Percentiles rank a stretch among this genome's conserved stretches.
These are phyloP conservation scores for Strix aluco DNA, from an alignment of 2,113 vertebrate species.

Conservation along the genomic window DNA sequence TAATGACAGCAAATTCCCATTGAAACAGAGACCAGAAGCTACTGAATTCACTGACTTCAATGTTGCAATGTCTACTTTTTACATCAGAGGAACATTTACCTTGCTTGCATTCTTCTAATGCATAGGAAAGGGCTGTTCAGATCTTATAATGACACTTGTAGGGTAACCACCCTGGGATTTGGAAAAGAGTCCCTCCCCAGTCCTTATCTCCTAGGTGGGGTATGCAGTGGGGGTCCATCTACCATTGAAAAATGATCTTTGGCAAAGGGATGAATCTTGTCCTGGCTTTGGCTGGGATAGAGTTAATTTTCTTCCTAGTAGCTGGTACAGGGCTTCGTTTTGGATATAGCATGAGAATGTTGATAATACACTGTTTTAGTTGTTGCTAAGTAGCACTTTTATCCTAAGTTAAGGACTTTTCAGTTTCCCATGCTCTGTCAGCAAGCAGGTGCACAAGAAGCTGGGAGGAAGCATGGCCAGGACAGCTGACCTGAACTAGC, in stretches of 20 bases:
- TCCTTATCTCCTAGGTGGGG: neutral
- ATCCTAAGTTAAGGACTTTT: too few relatives aligned
- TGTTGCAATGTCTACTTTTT: neutral
- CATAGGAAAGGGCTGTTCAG: neutral
- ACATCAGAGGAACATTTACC: neutral
- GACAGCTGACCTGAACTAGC: too few relatives aligned
- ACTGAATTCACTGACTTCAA: neutral
- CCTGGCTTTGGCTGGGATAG: too few relatives aligned
- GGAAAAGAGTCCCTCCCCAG: neutral
- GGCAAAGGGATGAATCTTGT: neutral
- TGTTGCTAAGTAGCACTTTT: too few relatives aligned
- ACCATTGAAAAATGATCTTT: neutral
- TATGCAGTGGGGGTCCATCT: neutral
- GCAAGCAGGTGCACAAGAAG: too few relatives aligned
- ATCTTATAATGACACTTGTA: neutral
- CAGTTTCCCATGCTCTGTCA: too few relatives aligned
- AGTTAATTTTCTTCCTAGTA: too few relatives aligned
- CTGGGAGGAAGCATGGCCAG: too few relatives aligned
- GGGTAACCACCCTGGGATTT: neutral
- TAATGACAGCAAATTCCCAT: neutral
- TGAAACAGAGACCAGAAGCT: neutral
- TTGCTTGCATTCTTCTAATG: neutral
- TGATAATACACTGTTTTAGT: too few relatives aligned
- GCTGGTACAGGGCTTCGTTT: too few relatives aligned
- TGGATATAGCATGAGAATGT: too few relatives aligned